Base-by-base conservation (phyloP, 2,888 invertebrate genomes). In the Deilephila elpenor region DNA sequence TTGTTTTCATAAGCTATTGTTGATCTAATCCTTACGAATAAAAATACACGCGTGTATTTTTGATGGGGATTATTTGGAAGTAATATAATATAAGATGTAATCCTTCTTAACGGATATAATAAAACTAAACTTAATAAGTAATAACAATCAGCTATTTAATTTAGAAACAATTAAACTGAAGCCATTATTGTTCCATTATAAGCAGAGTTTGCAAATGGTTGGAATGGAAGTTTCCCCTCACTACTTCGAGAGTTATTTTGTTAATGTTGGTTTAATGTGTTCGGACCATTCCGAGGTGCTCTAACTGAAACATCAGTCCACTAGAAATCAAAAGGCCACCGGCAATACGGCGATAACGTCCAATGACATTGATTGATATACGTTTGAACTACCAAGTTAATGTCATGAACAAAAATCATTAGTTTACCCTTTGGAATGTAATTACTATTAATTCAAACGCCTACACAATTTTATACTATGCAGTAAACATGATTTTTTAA, bases 281-380 rank as follows among this genome's bases (percentile, higher is more conserved):
- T 64, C 14, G 25, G 25, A 51, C 25, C 1, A 11, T 25, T 20
- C 51, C 6, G 44, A 64, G 37, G 20, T 44, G 61, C 29, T 44
- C 37, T 64, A 14, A 44, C 17, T 14, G 17, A 67, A 67, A 51
- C 17, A 67, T 25, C 44, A 20, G 20, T 20, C 44, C n/a, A 67
- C 5, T 51, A 51, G 51, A 25, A 25, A 25, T 67, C 25, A 25
- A 44, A 44, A 14, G 44, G 51, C 51, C 51, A 25, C 25, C 25
- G 51, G 44, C 25, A 67, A 20, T 51, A 67, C 25, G 8, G 17
- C 51, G 51, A 51, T 67, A 67, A 51, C 51, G 25, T 51, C 67
- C 51, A 51, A 51, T 51, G 67, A 67, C 67, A 44, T 64, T 67
- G 67, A 67, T 67, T 67, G 67, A 67, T 67, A 67, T 67, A 17